phyloP scores from a whole-genome alignment of 2,113 vertebrate species.

The Eonycteris spelaea region DNA sequence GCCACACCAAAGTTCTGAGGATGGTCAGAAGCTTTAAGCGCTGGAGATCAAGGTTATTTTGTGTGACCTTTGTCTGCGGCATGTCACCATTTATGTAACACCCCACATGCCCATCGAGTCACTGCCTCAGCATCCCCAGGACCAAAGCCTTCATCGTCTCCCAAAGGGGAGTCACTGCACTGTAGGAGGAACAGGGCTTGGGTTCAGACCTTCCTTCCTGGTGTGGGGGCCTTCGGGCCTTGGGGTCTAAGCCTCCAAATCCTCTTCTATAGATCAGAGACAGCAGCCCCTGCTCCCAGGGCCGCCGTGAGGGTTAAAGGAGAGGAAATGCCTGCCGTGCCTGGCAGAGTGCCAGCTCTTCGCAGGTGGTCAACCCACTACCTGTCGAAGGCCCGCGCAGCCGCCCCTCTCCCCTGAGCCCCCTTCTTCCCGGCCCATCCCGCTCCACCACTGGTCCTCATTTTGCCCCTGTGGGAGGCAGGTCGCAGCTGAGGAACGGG shows the following conservation, averaged over 20 bases:
- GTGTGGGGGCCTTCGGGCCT: background rate
- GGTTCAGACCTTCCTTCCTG: background rate
- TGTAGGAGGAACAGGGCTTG: background rate
- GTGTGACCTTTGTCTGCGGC: background rate
- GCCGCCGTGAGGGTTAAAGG: background rate
- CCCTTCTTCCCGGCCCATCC: background rate
- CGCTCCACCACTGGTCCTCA: background rate
- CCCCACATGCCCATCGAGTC: background rate
- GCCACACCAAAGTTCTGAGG: background rate
- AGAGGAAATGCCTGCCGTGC: accelerated
- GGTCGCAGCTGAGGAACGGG: background rate
- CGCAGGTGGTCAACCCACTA: accelerated
- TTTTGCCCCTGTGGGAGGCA: background rate
- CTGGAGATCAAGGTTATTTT: background rate
- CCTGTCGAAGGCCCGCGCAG: too few relatives aligned
- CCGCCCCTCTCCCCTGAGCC: too few relatives aligned
- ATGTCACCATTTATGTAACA: too few relatives aligned
- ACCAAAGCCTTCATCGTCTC: accelerated
- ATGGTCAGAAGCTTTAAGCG: background rate
- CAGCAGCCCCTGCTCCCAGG: background rate
- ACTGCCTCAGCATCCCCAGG: background rate
- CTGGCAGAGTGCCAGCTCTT: background rate
- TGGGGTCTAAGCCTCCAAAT: background rate
- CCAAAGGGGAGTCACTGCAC: accelerated
- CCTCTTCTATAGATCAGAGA: background rate